Percentiles rank a stretch among this genome's conserved stretches.
phyloP scores from a whole-genome alignment of 2,113 vertebrate genomes.

The Syrrhaptes paradoxus region DNA sequence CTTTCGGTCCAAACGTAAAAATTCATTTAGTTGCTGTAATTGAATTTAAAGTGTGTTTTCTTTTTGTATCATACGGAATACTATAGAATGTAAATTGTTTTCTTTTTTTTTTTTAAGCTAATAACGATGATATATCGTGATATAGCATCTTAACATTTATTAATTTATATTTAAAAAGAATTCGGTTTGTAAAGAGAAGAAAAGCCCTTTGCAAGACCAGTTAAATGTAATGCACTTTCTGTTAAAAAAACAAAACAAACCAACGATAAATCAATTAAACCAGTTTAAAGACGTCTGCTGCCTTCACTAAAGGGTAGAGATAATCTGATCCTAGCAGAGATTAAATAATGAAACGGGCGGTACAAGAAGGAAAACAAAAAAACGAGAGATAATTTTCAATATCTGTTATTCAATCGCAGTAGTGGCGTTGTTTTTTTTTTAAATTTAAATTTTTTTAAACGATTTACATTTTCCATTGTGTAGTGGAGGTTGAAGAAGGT shows the following conservation, averaged over 20 bases:
- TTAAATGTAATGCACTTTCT: slow-evolving; percentile 96
- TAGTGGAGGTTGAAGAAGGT: neutral
- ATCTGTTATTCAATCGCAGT: neutral
- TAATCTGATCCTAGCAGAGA: slow-evolving; percentile 57
- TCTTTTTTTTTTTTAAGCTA: slow-evolving; percentile 74
- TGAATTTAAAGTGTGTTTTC: slow-evolving; percentile 74
- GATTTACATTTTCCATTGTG: neutral
- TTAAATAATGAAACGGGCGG: slow-evolving; percentile 63
- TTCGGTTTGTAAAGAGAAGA: slow-evolving; percentile 86
- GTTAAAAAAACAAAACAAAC: slow-evolving; percentile 76
- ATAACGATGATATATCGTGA: slow-evolving; percentile 76
- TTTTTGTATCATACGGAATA: slow-evolving; percentile 85
- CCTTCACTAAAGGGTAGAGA: slow-evolving; percentile 69
- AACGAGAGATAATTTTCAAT: neutral
- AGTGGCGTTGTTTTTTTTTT: too few relatives aligned
- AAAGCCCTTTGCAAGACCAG: slow-evolving; percentile 82
- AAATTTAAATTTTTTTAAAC: neutral
- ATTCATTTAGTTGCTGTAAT: slow-evolving; percentile 75
- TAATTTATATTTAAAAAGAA: slow-evolving; percentile 88
- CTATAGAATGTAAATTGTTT: slow-evolving; percentile 81
- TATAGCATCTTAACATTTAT: slow-evolving; percentile 81
- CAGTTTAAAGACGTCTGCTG: slow-evolving; percentile 71
- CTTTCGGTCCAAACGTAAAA: slow-evolving; percentile 67
- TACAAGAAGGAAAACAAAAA: neutral
- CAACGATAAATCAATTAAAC: slow-evolving; percentile 78